Percentiles rank a stretch among this genome's conserved stretches.
Conservation (phyloP, 2,888 invertebrate species). For the Zaprionus bogoriensis region DNA sequence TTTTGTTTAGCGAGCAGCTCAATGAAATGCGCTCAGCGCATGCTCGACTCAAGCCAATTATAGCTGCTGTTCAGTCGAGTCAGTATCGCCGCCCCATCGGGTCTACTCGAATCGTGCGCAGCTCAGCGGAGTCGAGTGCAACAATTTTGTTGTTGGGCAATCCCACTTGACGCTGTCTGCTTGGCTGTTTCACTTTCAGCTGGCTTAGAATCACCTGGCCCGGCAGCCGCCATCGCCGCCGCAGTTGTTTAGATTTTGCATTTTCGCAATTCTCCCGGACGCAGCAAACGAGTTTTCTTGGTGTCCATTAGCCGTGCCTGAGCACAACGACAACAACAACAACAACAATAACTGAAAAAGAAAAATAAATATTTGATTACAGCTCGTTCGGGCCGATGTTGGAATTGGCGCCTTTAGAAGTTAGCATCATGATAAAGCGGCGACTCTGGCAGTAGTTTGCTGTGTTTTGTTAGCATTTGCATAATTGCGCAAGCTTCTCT, state of each 20-base stretch:
- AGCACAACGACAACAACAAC: slow-evolving; percentile 7
- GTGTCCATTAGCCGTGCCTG: slow-evolving; percentile 27
- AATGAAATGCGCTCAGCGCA: slow-evolving; percentile 40
- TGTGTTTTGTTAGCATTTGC: slow-evolving; percentile 33
- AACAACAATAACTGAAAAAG: not conserved
- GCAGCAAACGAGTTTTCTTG: slow-evolving; percentile 60
- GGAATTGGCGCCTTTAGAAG: slow-evolving; percentile 53
- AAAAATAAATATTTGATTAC: slow-evolving; percentile 54
- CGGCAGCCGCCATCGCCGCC: no score
- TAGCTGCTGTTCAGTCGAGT: slow-evolving; percentile 30
- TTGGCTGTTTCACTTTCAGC: slow-evolving; percentile 71
- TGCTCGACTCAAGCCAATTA: slow-evolving; percentile 40
- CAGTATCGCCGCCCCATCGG: slow-evolving; percentile 3
- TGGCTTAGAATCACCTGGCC: slow-evolving; percentile 67
- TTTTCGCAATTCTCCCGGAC: slow-evolving; percentile 70
- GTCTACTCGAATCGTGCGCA: not conserved
- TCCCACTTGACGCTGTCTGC: slow-evolving; percentile 46
- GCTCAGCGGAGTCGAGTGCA: not conserved
- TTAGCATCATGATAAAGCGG: slow-evolving; percentile 34
- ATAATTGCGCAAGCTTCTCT: slow-evolving; percentile 37
- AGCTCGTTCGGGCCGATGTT: slow-evolving; percentile 11
- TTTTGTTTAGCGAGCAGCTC: slow-evolving; percentile 51
- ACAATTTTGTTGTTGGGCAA: slow-evolving; percentile 32
- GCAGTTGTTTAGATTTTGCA: slow-evolving; percentile 52
- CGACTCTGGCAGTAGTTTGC: slow-evolving; percentile 25